Evolutionary conservation across 92 coral and sea anemone genomes (phyloP).

Genomic region (Zoanthus sociatus): DNA sequence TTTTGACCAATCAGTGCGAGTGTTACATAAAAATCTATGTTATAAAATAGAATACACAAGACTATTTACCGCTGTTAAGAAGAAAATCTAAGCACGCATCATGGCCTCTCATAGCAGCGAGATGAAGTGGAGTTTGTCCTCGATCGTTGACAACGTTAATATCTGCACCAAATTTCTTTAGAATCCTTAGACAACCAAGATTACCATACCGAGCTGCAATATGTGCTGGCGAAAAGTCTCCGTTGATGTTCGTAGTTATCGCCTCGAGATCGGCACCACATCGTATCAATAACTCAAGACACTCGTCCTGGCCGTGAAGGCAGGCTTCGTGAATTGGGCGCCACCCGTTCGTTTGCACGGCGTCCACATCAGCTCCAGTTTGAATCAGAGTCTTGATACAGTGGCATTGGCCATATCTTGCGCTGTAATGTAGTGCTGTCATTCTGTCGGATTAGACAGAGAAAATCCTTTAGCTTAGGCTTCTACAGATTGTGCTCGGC

Average conservation of each 20-base stretch:
- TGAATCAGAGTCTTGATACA: conserved; percentile 61
- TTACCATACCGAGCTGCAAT: conserved; percentile 82
- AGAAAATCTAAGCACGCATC: conserved; percentile 77
- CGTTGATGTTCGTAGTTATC: conserved; percentile 64
- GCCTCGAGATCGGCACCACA: conserved; percentile 75
- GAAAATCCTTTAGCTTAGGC: too few relatives aligned
- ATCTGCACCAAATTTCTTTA: conserved; percentile 67
- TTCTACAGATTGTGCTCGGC: too few relatives aligned
- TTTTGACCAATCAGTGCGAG: too few relatives aligned
- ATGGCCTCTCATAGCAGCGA: conserved; percentile 90
- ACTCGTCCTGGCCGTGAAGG: conserved; percentile 71
- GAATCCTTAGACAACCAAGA: conserved; percentile 65
- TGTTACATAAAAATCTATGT: too few relatives aligned
- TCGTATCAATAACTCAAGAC: conserved; percentile 63
- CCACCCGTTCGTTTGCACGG: conserved; percentile 79
- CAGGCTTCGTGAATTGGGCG: conserved; percentile 89
- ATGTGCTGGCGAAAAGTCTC: conserved; percentile 74
- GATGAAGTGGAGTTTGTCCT: conserved; percentile 78
- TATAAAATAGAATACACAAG: too few relatives aligned
- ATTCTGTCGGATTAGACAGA: conserved; percentile 29
- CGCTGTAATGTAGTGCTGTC: conserved; percentile 78
- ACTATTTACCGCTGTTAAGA: conserved; percentile 64
- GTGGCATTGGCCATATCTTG: conserved; percentile 76
- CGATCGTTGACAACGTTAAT: conserved; percentile 60
- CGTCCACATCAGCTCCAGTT: conserved; percentile 72